These are phyloP conservation scores for Saimiri boliviensis DNA, from an alignment of 2,113 vertebrate genomes.

Conservation along the genomic window DNA sequence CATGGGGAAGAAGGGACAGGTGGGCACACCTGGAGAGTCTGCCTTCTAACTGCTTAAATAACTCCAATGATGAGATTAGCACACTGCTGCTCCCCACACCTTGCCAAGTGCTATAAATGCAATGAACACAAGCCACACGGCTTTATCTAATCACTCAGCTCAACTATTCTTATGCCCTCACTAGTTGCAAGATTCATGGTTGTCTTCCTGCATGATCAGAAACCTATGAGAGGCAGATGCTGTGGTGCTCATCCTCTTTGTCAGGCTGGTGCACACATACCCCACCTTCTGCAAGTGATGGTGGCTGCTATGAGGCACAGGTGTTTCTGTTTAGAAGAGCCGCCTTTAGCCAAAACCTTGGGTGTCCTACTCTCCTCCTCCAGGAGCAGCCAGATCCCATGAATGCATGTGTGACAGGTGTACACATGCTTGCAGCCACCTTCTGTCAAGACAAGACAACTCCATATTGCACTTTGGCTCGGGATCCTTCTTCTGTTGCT, in stretches of 20 bases:
- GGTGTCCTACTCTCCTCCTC: not conserved
- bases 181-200: not conserved
- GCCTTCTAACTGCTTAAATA: not conserved
- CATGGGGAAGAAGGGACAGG: not conserved
- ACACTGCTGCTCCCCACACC: no score
- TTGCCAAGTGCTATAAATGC: not conserved
- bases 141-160: not conserved
- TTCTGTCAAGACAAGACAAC: not conserved
- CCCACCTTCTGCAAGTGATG: not conserved
- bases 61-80: not conserved
- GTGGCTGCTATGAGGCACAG: not conserved
- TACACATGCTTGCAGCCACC: not conserved
- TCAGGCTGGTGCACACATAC: not conserved
- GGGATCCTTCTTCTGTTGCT: no score
- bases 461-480: no score
- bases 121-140: not conserved
- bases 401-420: no score
- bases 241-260: not conserved
- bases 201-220: not conserved
- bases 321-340: not conserved
- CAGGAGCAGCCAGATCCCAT: not conserved
- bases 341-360: not conserved
- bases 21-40: not conserved
- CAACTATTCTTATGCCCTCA: rapidly evolving
- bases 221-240: not conserved